Conservation (phyloP, 2,888 invertebrate species). For the Pegoplata infirma region DNA sequence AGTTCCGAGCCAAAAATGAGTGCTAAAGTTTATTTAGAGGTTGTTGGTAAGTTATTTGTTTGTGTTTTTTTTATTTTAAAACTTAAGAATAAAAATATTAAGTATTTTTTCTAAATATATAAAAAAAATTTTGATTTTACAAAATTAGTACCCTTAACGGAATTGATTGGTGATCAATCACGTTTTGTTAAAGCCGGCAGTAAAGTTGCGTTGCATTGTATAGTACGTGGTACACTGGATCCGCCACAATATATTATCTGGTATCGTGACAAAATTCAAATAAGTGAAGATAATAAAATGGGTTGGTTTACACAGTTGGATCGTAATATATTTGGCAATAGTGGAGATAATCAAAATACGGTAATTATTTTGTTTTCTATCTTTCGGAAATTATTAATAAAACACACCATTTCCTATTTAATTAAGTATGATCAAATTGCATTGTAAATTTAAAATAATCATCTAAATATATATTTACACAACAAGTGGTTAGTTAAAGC, state of each 20-base stretch:
- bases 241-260: constrained; percentile 96
- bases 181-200: constrained; percentile 94
- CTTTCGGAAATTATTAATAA: too few relatives aligned
- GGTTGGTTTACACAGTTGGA: constrained; percentile 77
- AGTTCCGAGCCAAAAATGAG: constrained; percentile 96
- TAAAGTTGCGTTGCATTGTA: constrained; percentile 91
- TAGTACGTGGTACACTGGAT: constrained; percentile 92
- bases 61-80: too few relatives aligned
- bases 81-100: too few relatives aligned
- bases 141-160: constrained; percentile 90
- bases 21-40: constrained; percentile 92
- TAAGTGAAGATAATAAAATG: constrained; percentile 73
- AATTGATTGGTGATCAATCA: constrained; percentile 92
- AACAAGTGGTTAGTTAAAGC: too few relatives aligned
- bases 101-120: too few relatives aligned
- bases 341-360: constrained; percentile 76
- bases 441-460: too few relatives aligned
- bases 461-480: too few relatives aligned
- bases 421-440: too few relatives aligned
- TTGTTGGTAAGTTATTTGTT: constrained; percentile 85
- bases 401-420: too few relatives aligned
- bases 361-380: too few relatives aligned
- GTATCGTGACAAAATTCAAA: constrained; percentile 83
- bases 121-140: too few relatives aligned
- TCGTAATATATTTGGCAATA: constrained; percentile 74